Evolutionary conservation across 2,113 vertebrate species (phyloP).

Genomic region (Heteronetta atricapilla): DNA sequence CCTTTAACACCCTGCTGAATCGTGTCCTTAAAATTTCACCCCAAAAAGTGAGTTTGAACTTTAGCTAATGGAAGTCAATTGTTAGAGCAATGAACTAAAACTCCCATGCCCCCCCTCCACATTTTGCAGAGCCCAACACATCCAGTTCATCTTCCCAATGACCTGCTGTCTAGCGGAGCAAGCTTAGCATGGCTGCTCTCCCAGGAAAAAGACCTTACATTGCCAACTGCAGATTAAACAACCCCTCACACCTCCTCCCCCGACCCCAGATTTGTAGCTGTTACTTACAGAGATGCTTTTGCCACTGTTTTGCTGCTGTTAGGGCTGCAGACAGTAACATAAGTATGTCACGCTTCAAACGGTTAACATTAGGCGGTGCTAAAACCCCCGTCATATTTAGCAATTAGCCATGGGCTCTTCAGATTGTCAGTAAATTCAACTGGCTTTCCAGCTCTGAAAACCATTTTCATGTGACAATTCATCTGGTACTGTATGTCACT

Average conservation of each 20-base stretch:
- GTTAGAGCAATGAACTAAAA: not conserved
- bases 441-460: not conserved
- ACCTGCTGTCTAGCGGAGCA: not conserved
- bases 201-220: not conserved
- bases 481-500: not conserved
- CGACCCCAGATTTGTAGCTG: not conserved
- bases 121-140: not conserved
- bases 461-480: not conserved
- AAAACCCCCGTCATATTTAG: not conserved
- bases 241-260: too few relatives aligned
- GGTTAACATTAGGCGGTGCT: not conserved
- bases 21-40: not conserved
- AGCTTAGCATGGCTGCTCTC: not conserved
- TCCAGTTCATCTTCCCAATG: accelerated
- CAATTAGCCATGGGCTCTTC: not conserved
- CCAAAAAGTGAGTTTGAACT: not conserved
- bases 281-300: not conserved
- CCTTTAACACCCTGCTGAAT: not conserved
- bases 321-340: not conserved
- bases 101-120: too few relatives aligned
- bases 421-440: not conserved
- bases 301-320: not conserved
- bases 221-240: not conserved
- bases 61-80: not conserved
- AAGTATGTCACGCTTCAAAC: not conserved